phyloP scores from a whole-genome alignment of 1,140 invertebrate genomes.

The Cryptotermes secundus region DNA sequence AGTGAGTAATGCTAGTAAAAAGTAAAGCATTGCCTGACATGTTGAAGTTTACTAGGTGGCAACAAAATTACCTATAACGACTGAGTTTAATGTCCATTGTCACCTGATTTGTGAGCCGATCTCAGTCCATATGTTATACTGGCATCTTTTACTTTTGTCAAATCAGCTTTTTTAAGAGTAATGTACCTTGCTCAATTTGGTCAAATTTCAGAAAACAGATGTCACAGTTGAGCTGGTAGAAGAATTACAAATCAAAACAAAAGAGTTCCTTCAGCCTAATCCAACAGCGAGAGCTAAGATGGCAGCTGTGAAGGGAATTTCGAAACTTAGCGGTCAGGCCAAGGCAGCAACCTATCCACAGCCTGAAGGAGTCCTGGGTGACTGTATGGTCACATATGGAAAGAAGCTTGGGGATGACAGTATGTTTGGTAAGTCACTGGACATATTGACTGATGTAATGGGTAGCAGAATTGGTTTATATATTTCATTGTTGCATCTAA shows the following conservation, averaged over 20 bases:
- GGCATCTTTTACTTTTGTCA: too few species aligned
- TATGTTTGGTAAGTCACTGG: conserved; percentile 70
- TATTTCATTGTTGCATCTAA: not conserved
- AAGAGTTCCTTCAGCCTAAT: conserved; percentile 99
- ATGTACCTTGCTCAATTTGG: too few species aligned
- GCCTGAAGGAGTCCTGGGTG: conserved; percentile 95
- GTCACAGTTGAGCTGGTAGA: conserved; percentile 93
- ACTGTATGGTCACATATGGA: conserved; percentile 95
- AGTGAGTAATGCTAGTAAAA: too few species aligned
- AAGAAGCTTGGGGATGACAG: conserved; percentile 95
- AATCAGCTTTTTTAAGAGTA: too few species aligned
- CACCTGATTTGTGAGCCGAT: too few species aligned
- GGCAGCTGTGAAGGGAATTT: conserved; percentile 90
- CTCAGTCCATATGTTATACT: too few species aligned
- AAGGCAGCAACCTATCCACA: conserved; percentile 95
- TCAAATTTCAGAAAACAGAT: conserved; percentile 83
- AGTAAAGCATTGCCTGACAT: too few species aligned
- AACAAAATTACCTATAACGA: too few species aligned
- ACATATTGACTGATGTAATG: too few species aligned
- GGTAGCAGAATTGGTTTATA: conserved; percentile 26
- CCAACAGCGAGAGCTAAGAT: conserved; percentile 93
- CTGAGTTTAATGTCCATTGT: too few species aligned
- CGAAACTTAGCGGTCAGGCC: conserved; percentile 82
- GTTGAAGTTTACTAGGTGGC: too few species aligned
- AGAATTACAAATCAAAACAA: conserved; percentile 93